A percentile compares a stretch with the other conserved stretches of the same genome.
Evolutionary conservation across 1,140 invertebrate genomes (phyloP).

Genomic region (Orchestia grillus): DNA sequence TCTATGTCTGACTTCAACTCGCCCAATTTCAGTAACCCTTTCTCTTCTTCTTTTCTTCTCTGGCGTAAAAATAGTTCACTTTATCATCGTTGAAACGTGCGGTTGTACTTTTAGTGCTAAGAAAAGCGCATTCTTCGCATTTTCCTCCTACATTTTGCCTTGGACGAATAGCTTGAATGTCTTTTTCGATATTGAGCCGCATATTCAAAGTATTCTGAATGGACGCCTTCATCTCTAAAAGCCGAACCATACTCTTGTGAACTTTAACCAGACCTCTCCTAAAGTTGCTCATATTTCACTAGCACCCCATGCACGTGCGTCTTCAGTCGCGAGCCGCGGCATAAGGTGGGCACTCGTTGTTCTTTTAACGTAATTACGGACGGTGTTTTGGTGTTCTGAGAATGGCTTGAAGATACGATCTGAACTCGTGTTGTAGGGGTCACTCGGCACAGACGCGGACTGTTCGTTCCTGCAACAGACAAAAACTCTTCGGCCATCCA

Average conservation of each 20-base stretch:
- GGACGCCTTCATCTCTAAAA: neutral
- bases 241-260: neutral
- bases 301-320: neutral
- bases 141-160: neutral
- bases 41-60: neutral
- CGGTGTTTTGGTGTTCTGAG: constrained; percentile 53
- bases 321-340: constrained; percentile 23
- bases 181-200: neutral
- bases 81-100: neutral
- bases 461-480: neutral
- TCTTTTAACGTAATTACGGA: constrained; percentile 43
- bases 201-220: constrained; percentile 9
- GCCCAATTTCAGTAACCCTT: neutral
- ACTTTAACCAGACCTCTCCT: neutral
- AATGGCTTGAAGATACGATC: constrained; percentile 40
- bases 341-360: constrained; percentile 18
- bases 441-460: neutral
- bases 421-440: constrained; percentile 15
- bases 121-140: neutral
- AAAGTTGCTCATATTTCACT: neutral
- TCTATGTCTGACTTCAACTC: neutral
- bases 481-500: neutral
- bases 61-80: neutral
- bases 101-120: neutral
- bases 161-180: neutral